Evolutionary conservation across 2,113 vertebrate species (phyloP).

Genomic region (Pipra filicauda): DNA sequence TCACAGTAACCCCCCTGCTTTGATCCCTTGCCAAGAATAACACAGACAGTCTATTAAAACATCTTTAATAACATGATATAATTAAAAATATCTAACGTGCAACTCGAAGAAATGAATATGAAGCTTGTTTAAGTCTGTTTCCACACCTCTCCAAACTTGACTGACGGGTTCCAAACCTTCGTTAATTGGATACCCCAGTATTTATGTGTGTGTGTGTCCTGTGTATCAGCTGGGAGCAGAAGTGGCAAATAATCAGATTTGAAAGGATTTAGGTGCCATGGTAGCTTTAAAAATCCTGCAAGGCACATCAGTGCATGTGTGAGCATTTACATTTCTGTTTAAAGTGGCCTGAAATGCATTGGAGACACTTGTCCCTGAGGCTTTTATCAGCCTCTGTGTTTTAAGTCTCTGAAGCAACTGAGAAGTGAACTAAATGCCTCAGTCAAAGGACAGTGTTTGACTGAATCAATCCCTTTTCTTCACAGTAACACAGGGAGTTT

Average conservation of each 20-base stretch:
- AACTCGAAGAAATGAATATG: slow-evolving; percentile 52
- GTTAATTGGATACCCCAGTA: slow-evolving; percentile 6
- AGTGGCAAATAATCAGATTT: not conserved
- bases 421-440: not conserved
- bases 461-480: not conserved
- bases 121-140: slow-evolving; percentile 29
- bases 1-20: slow-evolving; percentile 5
- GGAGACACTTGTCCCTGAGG: not conserved
- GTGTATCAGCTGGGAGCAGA: not conserved
- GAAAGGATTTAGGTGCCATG: not conserved
- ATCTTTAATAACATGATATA: slow-evolving; percentile 57
- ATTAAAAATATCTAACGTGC: slow-evolving; percentile 48
- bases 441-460: not conserved
- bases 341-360: not conserved
- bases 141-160: slow-evolving; percentile 56
- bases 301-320: not conserved
- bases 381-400: not conserved
- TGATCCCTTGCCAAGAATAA: slow-evolving; percentile 48
- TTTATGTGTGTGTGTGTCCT: not conserved
- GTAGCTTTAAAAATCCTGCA: slow-evolving; percentile 12
- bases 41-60: slow-evolving; percentile 45
- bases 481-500: not conserved
- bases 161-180: slow-evolving; percentile 37
- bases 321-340: slow-evolving; percentile 12
- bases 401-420: not conserved